A percentile compares a stretch with the other conserved stretches of the same genome.
Conservation (phyloP, 2,888 invertebrate species). For the Chrysolina oricalcia region DNA sequence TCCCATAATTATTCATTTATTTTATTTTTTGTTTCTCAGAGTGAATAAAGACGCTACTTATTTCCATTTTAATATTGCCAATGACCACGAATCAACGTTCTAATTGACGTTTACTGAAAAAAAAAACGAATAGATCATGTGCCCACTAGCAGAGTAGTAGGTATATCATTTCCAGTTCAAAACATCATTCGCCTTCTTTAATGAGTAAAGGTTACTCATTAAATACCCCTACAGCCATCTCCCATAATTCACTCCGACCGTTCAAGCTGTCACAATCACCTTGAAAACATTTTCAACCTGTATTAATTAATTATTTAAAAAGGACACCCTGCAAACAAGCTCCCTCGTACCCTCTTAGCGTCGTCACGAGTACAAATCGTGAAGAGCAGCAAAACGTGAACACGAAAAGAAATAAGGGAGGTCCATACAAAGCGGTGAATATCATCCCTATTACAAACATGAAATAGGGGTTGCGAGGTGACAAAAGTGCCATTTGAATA, state of each 20-base stretch:
- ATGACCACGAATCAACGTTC: too few species aligned
- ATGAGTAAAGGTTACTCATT: not conserved
- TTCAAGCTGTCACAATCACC: constrained; percentile 13
- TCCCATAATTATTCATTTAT: too few species aligned
- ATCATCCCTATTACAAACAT: constrained; percentile 49
- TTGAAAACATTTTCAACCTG: constrained; percentile 32
- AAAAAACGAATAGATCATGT: too few species aligned
- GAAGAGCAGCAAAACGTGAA: constrained; percentile 42
- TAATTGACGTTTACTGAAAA: too few species aligned
- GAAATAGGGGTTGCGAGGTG: constrained; percentile 51
- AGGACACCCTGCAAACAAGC: constrained; percentile 25
- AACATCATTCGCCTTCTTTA: constrained; percentile 1
- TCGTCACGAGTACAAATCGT: constrained; percentile 28
- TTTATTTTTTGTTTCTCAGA: too few species aligned
- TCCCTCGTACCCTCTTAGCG: constrained; percentile 2
- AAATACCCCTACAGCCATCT: not conserved
- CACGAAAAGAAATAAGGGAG: constrained; percentile 44
- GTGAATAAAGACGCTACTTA: too few species aligned
- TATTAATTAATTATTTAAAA: constrained; percentile 49
- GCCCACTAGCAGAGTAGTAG: too few species aligned
- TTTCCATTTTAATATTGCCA: too few species aligned
- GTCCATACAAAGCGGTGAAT: constrained; percentile 40
- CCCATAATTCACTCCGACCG: not conserved
- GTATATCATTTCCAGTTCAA: not conserved
- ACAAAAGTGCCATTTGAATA: constrained; percentile 53